Base-by-base conservation (phyloP, 2,113 vertebrate species). In the Gallinago undulata region DNA sequence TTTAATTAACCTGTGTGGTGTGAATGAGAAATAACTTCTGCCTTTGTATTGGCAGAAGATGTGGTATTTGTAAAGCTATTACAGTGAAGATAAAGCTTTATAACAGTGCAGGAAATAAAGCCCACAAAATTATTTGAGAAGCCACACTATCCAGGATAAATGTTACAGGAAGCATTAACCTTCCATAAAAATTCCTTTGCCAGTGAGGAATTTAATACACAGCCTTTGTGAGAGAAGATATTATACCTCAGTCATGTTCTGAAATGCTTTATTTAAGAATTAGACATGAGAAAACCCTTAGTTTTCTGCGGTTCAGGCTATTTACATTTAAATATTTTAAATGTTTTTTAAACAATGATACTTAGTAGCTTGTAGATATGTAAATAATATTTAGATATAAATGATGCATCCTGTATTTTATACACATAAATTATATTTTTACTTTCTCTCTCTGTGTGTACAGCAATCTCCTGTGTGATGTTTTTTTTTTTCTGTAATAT, bases 101-200 rank as follows among this genome's bases (percentile, higher is more conserved):
- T 94, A 97, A 97, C 82, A 94, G 66, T 78, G 82, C 75, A 96
- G 93, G 92, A 96, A 90, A 97, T 97, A 98, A 96, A 97, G 70
- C 94, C 96, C 81, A 87, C 93, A 92, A 91, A 97, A 96, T 98
- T 96, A 94, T 97, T 95, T 70, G 87, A 97, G 97, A 97, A 97
- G 84, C 93, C 89, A 93, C 79, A 55, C 93, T 95, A 93, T 96
- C 90, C 95, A 96, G 95, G 93, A 97, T 97, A 97, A 97, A 97
- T 97, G 93, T 97, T 97, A 97, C 86, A 97, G 96, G 84, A 98
- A 95, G 89, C 97, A 97, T 98, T 98, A 97, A 96, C 97, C 87
- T 97, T 97, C 95, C n/a, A 73, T 97, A 98, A 97, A 97, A 97
- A 96, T 97, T 96, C 95, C 90, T 97, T 97, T 97, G 47, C 94